Evolutionary conservation across 2,888 invertebrate species (phyloP), one percentile per base, ranked within the genome.

Genomic region (Deilephila porcellus): DNA sequence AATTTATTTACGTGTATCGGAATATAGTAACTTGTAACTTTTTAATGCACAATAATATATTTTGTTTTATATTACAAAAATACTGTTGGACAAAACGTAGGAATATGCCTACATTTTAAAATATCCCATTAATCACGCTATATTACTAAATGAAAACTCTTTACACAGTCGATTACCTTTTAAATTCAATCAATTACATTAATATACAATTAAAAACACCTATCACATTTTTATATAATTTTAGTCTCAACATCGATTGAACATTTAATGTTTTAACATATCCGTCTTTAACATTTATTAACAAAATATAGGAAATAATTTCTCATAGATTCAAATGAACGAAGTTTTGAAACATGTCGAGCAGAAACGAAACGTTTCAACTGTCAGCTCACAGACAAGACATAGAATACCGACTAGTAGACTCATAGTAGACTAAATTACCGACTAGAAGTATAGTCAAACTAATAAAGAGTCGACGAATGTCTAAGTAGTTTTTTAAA

Each of bases 221-320:
- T 90, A 90, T 90, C 89, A 90, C 90, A 90, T 83, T 88, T 86
- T 88, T 82, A 85, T 71, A 80, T 82, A 77, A 80, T 84, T 87
- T 86, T 83, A 90, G 88, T 90, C 89, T 89, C 85, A 90, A 89
- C 88, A 89, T 86, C 87, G 88, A 90, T 87, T 83, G 83, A 88
- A 88, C 85, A 83, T 87, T 83, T 81, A 82, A 64, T 71, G 63
- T 67, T 67, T 60, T 72, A 70, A 70, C 70, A 73, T 67, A 73
- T 73, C 60, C 59, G 70, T 73, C 60, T 70, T 73, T 73, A 70
- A 60, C 71, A 59, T 59, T 64, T 74, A 53, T 53, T 29, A 70
- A 32, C 45, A 70, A 60, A 71, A 75, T 75, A 72, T 70, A 53
- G 53, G 73, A 75, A 76, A 75, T 71, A 73, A 76, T 75, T 76